Evolutionary conservation across 2,888 invertebrate species (phyloP), one percentile per base, ranked within the genome.

Genomic region (Drosophila buzzatii): DNA sequence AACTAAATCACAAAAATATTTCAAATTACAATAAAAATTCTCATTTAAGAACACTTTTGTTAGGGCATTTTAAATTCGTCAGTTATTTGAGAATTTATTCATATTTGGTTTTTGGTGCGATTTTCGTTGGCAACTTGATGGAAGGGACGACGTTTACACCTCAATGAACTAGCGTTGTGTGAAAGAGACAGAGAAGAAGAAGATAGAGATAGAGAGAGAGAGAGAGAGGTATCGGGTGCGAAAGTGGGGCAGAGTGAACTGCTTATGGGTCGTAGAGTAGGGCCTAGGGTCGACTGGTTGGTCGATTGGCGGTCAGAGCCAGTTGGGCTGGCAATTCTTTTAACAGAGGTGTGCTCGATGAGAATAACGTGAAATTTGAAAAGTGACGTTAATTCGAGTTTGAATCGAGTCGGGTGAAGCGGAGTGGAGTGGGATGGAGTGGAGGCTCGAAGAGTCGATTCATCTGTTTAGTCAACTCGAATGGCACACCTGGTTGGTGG

Each of bases 371-470:
- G 75, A 88, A 82, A 86, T 84, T 88, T 84, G 74, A 84, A 88
- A 88, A 77, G 77, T 82, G 86, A 76, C 82, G 76, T 69, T 86
- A 89, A 86, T 86, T 84, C 85, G 85, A 85, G 67, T 59, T 49
- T n/a, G 49, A 53, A 41, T 47, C 47, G 49, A 62, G 61, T 58
- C 27, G 33, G 57, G 12, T 18, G 31, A 6, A 14, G 49, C 12
- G 12, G 18, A 16, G n/a, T 27, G 1, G 3, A 6, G 27, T 27
- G 8, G 23, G 2, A 8, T 1, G 10, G n/a, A 9, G 31, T 49
- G 7, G 6, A 9, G 31, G 18, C 31, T n/a, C 16, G n/a, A 3
- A n/a, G 27, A n/a, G n/a, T 31, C 49, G 31, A 7, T 33, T 49
- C n/a, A n/a, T 12, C 49, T 53, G 52, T 55, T 61, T 60, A 65